Evolutionary conservation across 2,113 vertebrate species (phyloP).

Genomic region (Passer montanus): DNA sequence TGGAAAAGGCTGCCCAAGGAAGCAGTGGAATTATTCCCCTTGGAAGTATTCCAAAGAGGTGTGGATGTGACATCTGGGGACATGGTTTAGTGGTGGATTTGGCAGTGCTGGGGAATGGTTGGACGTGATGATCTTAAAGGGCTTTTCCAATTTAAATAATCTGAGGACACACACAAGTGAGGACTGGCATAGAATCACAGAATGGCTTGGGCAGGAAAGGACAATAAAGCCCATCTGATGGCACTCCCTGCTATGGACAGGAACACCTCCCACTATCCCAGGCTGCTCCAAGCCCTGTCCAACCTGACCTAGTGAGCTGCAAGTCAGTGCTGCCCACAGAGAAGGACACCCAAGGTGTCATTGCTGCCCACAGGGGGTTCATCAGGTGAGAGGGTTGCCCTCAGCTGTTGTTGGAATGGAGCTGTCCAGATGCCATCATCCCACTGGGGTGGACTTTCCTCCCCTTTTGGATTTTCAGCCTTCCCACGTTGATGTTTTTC

Average conservation of each 20-base stretch:
- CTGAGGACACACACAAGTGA: too few species aligned
- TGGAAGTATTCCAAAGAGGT: not conserved
- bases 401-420: not conserved
- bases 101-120: not conserved
- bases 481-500: not conserved
- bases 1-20: not conserved
- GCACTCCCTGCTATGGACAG: not conserved
- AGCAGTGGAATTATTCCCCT: not conserved
- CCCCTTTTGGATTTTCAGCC: not conserved
- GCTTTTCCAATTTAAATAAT: not conserved
- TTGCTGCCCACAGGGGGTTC: not conserved
- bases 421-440: not conserved
- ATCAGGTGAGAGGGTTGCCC: accelerated
- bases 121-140: not conserved
- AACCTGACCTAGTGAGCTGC: not conserved
- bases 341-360: not conserved
- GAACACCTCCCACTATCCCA: not conserved
- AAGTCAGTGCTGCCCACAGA: not conserved
- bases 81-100: not conserved
- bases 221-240: not conserved
- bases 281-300: not conserved
- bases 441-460: not conserved
- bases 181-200: not conserved
- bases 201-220: not conserved
- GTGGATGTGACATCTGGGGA: not conserved